These are phyloP conservation scores for Amphiprion percula DNA, from an alignment of 2,113 vertebrate species.

Conservation along the genomic window DNA sequence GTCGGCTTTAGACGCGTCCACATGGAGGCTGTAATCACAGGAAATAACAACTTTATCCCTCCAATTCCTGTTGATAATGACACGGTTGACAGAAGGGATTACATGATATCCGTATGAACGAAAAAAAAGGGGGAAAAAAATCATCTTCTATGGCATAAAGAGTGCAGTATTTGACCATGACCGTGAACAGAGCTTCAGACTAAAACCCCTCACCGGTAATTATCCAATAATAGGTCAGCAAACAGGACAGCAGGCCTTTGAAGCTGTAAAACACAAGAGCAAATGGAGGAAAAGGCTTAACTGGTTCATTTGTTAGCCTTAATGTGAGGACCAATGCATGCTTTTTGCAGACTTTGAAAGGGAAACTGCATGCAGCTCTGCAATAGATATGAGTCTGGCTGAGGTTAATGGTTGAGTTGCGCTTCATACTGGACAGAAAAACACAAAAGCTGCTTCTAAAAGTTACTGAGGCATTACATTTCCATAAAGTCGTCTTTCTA, in stretches of 20 bases:
- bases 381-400: too few relatives aligned
- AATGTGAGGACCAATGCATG: too few relatives aligned
- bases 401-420: too few relatives aligned
- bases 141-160: background rate
- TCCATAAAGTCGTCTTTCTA: too few relatives aligned
- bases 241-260: background rate
- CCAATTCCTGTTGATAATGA: slow-evolving; percentile 42
- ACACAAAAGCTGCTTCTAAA: too few relatives aligned
- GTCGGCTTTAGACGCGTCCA: slow-evolving; percentile 23
- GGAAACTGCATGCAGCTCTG: too few relatives aligned
- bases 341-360: too few relatives aligned
- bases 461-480: too few relatives aligned
- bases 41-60: slow-evolving; percentile 52
- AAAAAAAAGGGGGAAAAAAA: background rate
- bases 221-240: background rate
- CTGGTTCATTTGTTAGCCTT: too few relatives aligned
- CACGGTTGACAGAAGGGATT: slow-evolving; percentile 52
- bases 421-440: too few relatives aligned
- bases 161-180: too few relatives aligned
- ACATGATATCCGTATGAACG: slow-evolving; percentile 11
- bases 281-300: background rate
- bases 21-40: slow-evolving; percentile 42
- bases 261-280: background rate
- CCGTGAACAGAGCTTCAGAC: background rate
- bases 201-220: background rate